phyloP scores from a whole-genome alignment of 2,888 invertebrate genomes.

The Caenorhabditis uteleia region DNA sequence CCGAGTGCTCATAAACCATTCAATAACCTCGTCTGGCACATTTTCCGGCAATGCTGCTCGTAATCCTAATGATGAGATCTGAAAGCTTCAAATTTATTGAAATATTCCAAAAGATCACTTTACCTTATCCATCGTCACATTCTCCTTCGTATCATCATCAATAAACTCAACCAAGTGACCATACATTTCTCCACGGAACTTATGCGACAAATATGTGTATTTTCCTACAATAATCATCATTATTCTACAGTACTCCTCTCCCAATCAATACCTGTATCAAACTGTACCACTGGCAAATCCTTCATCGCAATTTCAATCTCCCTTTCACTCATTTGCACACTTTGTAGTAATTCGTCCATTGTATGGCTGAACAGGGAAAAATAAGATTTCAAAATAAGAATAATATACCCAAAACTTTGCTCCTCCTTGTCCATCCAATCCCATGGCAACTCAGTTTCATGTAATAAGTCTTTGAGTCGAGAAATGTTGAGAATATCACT shows the following conservation, averaged over 20 bases:
- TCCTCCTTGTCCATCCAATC: constrained; percentile 18
- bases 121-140: constrained; percentile 17
- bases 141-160: constrained; percentile 13
- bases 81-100: neutral
- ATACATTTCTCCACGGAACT: constrained; percentile 29
- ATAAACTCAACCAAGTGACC: constrained; percentile 16
- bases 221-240: constrained; percentile 9
- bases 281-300: constrained; percentile 27
- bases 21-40: constrained; percentile 17
- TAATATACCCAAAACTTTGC: neutral
- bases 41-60: constrained; percentile 11
- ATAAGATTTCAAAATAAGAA: neutral
- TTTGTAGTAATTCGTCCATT: constrained; percentile 15
- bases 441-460: constrained; percentile 29
- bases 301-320: constrained; percentile 25
- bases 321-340: constrained; percentile 30
- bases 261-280: neutral
- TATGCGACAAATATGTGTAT: constrained; percentile 24
- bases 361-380: constrained; percentile 2
- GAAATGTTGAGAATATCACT: constrained; percentile 21
- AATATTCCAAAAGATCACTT: neutral
- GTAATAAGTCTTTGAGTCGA: constrained; percentile 29
- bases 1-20: constrained; percentile 14
- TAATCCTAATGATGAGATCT: constrained; percentile 6
- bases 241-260: too few relatives aligned